A percentile compares a stretch with the other conserved stretches of the same genome.
These are phyloP conservation scores for Elegia similella DNA, from an alignment of 2,888 invertebrate genomes.

Conservation along the genomic window DNA sequence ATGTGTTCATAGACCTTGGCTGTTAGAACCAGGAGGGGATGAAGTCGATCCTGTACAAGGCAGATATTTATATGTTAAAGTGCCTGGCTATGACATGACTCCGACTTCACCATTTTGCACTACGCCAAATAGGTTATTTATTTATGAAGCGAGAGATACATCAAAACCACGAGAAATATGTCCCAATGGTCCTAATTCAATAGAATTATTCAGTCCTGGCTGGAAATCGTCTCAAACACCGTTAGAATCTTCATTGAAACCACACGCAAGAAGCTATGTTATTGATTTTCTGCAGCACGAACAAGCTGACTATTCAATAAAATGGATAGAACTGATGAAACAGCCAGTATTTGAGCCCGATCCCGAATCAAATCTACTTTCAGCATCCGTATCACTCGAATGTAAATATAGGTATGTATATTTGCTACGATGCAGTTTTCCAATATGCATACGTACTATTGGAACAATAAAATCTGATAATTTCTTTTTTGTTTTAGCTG, in stretches of 20 bases:
- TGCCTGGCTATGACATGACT: conserved; percentile 84
- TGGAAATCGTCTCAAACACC: conserved; percentile 80
- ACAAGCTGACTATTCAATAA: conserved; percentile 87
- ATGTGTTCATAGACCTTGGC: conserved; percentile 89
- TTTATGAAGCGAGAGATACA: conserved; percentile 86
- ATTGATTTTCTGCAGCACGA: conserved; percentile 89
- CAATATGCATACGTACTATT: conserved; percentile 3
- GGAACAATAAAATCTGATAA: conserved; percentile 4
- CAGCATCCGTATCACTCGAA: conserved; percentile 78
- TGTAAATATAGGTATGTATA: conserved; percentile 85
- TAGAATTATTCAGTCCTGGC: conserved; percentile 88
- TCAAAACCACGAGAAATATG: conserved; percentile 84
- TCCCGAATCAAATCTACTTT: conserved; percentile 73
- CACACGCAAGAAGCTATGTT: conserved; percentile 86
- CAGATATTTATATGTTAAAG: conserved; percentile 86
- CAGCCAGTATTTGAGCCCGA: conserved; percentile 78
- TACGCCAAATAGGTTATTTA: conserved; percentile 86
- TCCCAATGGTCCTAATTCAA: conserved; percentile 78
- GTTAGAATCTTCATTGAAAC: conserved; percentile 70
- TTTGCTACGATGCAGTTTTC: conserved; percentile 8
- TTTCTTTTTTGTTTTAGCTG: conserved; percentile 78
- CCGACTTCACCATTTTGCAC: conserved; percentile 79
- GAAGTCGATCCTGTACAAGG: conserved; percentile 81
- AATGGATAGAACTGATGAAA: conserved; percentile 90
- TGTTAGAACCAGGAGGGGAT: conserved; percentile 89